phyloP scores from a whole-genome alignment of 2,113 vertebrate species.

The Progne subis region DNA sequence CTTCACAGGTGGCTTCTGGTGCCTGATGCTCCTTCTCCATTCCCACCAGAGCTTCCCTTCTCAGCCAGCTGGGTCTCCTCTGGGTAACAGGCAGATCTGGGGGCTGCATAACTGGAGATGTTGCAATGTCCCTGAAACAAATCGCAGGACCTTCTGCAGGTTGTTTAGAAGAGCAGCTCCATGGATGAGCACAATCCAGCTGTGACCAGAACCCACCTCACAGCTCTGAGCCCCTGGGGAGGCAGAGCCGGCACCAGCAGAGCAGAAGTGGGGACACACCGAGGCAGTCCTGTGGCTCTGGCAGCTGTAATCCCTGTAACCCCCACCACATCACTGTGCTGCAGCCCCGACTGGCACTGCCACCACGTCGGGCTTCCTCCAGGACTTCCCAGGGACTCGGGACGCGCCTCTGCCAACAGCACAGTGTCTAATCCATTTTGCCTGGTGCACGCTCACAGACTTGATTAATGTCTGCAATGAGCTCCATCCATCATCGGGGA shows the following conservation, averaged over 20 bases:
- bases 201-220: accelerated
- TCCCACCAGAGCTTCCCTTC: not conserved
- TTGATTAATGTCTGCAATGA: constrained; percentile 63
- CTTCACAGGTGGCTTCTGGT: not conserved
- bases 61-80: not conserved
- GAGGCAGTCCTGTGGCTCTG: not conserved
- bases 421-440: constrained; percentile 24
- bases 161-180: not conserved
- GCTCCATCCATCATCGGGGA: constrained; percentile 46
- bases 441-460: not conserved
- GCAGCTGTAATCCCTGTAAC: not conserved
- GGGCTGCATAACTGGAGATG: not conserved
- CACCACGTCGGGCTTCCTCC: accelerated
- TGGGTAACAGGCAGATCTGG: not conserved
- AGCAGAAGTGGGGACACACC: not conserved
- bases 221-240: not conserved
- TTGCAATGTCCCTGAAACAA: not conserved
- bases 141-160: not conserved
- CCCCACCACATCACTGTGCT: accelerated
- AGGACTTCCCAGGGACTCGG: not conserved
- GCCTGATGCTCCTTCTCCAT: not conserved
- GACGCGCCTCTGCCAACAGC: not conserved
- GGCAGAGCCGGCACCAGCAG: not conserved
- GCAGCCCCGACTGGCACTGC: not conserved
- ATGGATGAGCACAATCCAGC: not conserved